Evolutionary conservation across 2,888 invertebrate genomes (phyloP).

Genomic region (Nephrotoma appendiculata): DNA sequence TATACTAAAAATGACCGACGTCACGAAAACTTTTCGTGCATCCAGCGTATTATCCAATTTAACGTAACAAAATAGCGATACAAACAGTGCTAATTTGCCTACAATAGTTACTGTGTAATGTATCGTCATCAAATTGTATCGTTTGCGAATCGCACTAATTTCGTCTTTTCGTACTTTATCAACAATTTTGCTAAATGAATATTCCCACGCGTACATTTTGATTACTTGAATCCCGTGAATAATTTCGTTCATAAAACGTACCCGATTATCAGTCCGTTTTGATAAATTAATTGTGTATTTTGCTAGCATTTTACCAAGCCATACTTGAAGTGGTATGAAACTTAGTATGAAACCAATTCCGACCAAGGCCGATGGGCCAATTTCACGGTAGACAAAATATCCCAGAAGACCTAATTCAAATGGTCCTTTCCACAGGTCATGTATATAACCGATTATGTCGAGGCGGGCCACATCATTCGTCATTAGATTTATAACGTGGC

Average conservation of each 20-base stretch:
- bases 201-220: conserved; percentile 84
- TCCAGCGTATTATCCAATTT: conserved; percentile 39
- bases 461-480: conserved; percentile 91
- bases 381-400: conserved; percentile 40
- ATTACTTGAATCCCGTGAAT: conserved; percentile 43
- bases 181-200: conserved; percentile 59
- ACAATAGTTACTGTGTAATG: conserved; percentile 60
- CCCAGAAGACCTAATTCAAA: conserved; percentile 36
- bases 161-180: conserved; percentile 57
- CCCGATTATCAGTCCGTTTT: conserved; percentile 67
- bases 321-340: conserved; percentile 61
- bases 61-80: conserved; percentile 56
- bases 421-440: conserved; percentile 86
- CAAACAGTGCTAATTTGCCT: conserved; percentile 61
- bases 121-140: conserved; percentile 50
- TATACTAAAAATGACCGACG: conserved; percentile 69
- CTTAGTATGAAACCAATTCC: conserved; percentile 55
- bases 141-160: conserved; percentile 48
- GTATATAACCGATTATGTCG: conserved; percentile 78
- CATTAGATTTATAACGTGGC: conserved; percentile 69
- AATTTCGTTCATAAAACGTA: conserved; percentile 74
- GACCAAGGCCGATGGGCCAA: conserved; percentile 51
- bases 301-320: conserved; percentile 53
- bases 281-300: conserved; percentile 46
- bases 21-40: conserved; percentile 38